Evolutionary conservation across 2,113 vertebrate genomes (phyloP).

Genomic region (Podarcis muralis): DNA sequence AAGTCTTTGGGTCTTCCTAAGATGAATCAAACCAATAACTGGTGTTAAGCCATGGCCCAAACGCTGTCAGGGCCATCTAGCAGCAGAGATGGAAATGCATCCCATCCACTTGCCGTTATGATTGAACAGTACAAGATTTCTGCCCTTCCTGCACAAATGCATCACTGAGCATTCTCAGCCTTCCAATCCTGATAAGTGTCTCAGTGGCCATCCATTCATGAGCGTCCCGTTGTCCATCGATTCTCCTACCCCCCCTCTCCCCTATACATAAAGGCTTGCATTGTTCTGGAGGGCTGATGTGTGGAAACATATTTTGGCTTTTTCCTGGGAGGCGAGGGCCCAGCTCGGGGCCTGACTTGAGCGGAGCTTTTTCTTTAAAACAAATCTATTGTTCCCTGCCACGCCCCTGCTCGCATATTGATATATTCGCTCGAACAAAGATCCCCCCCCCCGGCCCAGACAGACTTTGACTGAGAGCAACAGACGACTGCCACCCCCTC

Average conservation of each 20-base stretch:
- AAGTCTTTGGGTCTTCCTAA: not conserved
- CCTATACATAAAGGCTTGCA: not conserved
- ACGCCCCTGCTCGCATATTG: conserved; percentile 60
- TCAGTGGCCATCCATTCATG: not conserved
- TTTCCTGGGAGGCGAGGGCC: not conserved
- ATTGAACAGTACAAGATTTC: not conserved
- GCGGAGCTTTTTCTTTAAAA: not conserved
- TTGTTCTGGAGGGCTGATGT: not conserved
- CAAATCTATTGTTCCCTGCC: conserved; percentile 55
- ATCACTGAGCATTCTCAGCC: not conserved
- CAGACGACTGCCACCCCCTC: not conserved
- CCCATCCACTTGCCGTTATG: not conserved
- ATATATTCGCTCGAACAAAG: not conserved
- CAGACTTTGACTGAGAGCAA: not conserved
- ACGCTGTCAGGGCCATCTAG: not conserved
- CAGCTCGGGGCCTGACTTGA: not conserved
- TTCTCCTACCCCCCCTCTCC: too few relatives aligned
- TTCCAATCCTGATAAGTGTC: not conserved
- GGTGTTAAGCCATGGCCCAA: not conserved
- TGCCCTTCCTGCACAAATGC: too few relatives aligned
- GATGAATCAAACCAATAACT: not conserved
- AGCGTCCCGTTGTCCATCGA: accelerated
- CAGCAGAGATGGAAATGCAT: not conserved
- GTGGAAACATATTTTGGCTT: not conserved
- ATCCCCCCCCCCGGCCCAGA: not conserved